Percentiles rank a stretch among this genome's conserved stretches.
These are phyloP conservation scores for Mormoops blainvillei DNA, from an alignment of 2,113 vertebrate species.

Conservation along the genomic window DNA sequence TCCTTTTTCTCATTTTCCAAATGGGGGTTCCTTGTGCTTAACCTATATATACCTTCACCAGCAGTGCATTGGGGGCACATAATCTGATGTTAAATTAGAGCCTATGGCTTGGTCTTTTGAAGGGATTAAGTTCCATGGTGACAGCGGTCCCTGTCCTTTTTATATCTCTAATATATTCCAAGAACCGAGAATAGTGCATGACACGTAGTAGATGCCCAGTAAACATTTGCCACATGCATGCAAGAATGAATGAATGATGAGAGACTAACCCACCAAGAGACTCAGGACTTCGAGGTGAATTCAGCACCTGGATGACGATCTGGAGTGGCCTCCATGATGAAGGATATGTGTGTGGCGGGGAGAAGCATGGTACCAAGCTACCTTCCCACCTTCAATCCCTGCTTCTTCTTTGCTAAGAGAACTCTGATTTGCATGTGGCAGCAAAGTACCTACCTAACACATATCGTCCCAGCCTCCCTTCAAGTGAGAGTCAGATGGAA, in stretches of 20 bases:
- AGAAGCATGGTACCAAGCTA: not conserved
- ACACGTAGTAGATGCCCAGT: not conserved
- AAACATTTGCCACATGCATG: not conserved
- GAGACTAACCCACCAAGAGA: not conserved
- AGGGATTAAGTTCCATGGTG: not conserved
- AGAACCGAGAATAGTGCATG: not conserved
- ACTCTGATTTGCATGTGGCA: not conserved
- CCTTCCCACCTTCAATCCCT: too few species aligned
- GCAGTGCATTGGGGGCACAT: not conserved
- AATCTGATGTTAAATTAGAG: not conserved
- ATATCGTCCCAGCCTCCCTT: not conserved
- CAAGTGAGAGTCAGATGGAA: not conserved
- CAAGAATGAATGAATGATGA: not conserved
- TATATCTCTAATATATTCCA: not conserved
- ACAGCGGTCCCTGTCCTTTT: not conserved
- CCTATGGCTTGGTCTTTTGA: not conserved
- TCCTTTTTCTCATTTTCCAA: not conserved
- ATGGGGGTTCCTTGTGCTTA: not conserved
- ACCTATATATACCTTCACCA: not conserved
- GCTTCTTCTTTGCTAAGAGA: not conserved
- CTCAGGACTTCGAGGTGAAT: not conserved
- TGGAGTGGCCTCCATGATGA: not conserved
- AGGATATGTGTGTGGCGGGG: not conserved
- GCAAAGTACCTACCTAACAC: not conserved
- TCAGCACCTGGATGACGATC: not conserved